These are phyloP conservation scores for Menidia menidia DNA, from an alignment of 2,797 vertebrate species.

Conservation along the genomic window DNA sequence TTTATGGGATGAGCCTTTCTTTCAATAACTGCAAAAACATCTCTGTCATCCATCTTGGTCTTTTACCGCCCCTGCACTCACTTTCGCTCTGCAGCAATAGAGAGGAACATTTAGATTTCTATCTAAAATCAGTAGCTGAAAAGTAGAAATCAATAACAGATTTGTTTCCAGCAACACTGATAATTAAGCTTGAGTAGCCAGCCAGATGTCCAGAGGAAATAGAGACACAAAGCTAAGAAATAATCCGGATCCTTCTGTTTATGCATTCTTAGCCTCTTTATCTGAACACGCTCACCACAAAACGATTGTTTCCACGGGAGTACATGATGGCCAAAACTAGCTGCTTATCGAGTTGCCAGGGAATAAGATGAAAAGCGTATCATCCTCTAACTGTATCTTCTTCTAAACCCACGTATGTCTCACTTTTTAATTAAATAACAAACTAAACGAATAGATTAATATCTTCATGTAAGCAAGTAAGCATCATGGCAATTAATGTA, in stretches of 20 bases:
- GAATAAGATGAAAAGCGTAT: conserved; percentile 2
- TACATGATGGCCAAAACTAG: conserved; percentile 5
- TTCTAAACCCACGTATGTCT: not conserved
- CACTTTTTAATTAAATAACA: not conserved
- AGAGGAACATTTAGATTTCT: conserved; percentile 76
- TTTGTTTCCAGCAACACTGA: conserved; percentile 62
- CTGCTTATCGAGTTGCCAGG: conserved; percentile 20
- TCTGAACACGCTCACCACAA: conserved; percentile 32
- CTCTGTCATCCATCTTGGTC: conserved; percentile 74
- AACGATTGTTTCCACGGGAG: conserved; percentile 12
- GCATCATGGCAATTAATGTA: not conserved
- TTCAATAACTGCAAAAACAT: conserved; percentile 68
- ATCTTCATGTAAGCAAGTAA: not conserved
- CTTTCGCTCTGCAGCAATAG: conserved; percentile 71
- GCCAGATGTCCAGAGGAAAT: conserved; percentile 43
- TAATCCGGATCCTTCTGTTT: conserved; percentile 51
- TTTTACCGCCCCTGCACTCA: conserved; percentile 61
- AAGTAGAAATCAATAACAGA: conserved; percentile 72
- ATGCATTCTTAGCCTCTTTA: conserved; percentile 27
- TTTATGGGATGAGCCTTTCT: conserved; percentile 70
- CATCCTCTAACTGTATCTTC: not conserved
- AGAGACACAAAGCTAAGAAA: conserved; percentile 48
- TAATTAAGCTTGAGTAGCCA: conserved; percentile 53
- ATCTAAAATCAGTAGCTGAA: conserved; percentile 73
- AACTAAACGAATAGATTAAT: not conserved